phyloP scores from a whole-genome alignment of 2,113 vertebrate genomes.

The Tricholaema leucomelas region DNA sequence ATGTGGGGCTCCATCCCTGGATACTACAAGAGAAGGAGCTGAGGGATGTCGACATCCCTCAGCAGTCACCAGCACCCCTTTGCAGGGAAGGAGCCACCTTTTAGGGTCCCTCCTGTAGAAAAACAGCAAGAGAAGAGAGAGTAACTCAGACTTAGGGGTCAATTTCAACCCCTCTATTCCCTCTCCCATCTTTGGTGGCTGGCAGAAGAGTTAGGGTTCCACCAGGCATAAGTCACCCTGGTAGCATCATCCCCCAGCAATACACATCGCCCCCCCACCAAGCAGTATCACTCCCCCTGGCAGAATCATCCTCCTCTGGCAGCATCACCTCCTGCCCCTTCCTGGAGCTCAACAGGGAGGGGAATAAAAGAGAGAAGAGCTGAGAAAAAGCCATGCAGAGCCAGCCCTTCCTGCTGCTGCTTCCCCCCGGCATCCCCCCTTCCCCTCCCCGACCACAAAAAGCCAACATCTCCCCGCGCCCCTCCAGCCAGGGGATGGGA shows the following conservation, averaged over 20 bases:
- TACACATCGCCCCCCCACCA: neutral
- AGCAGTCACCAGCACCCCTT: neutral
- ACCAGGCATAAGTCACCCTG: neutral
- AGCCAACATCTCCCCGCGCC: slow-evolving; percentile 35
- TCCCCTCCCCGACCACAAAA: slow-evolving; percentile 23
- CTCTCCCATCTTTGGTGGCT: neutral
- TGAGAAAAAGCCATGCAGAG: neutral
- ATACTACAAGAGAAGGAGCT: accelerated
- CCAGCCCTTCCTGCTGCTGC: neutral
- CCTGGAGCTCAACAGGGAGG: neutral
- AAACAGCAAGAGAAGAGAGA: neutral
- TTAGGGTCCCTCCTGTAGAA: too few relatives aligned
- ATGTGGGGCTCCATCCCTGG: neutral
- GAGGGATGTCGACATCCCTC: neutral
- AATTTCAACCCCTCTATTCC: neutral
- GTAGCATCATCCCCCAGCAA: neutral
- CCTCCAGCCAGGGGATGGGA: slow-evolving; percentile 57
- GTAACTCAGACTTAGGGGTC: neutral
- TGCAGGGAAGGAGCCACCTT: neutral
- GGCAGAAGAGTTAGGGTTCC: neutral
- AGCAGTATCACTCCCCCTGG: neutral
- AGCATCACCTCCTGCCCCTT: neutral
- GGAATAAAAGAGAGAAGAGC: neutral
- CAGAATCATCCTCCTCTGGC: neutral
- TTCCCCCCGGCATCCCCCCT: slow-evolving; percentile 34